phyloP scores from a whole-genome alignment of 1,140 invertebrate genomes.

The Heliconius eleuchia region DNA sequence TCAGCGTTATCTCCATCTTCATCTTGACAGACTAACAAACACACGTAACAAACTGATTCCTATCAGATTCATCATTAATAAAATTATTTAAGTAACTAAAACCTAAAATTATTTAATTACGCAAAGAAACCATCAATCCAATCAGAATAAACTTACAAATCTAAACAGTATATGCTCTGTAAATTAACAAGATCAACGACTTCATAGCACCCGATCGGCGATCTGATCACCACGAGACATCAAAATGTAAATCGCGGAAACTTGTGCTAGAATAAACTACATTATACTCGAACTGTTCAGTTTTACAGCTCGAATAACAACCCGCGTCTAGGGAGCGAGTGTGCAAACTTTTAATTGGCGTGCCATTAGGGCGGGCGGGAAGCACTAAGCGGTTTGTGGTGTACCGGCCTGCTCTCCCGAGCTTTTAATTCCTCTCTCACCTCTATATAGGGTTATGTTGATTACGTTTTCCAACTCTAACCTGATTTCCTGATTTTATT shows the following conservation, averaged over 20 bases:
- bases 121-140: neutral
- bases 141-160: neutral
- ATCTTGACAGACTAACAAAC: neutral
- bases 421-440: constrained; percentile 79
- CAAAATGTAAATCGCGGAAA: constrained; percentile 75
- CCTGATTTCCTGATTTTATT: constrained; percentile 36
- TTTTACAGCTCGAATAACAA: constrained; percentile 76
- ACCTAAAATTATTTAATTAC: too few relatives aligned
- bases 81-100: too few relatives aligned
- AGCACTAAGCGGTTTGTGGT: constrained; percentile 81
- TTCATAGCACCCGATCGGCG: constrained; percentile 45
- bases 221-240: constrained; percentile 57
- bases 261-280: constrained; percentile 69
- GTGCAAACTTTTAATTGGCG: constrained; percentile 79
- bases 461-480: constrained; percentile 55
- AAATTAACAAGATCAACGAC: constrained; percentile 25
- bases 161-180: neutral
- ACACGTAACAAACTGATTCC: neutral
- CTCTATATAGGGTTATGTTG: constrained; percentile 58
- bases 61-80: too few relatives aligned
- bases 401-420: constrained; percentile 76
- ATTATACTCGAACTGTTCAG: constrained; percentile 72
- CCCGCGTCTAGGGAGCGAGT: constrained; percentile 64
- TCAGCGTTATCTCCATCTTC: too few relatives aligned
- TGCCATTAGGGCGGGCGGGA: constrained; percentile 77